Base-by-base conservation (phyloP, 2,113 vertebrate species). In the Rhabdomys dilectus region DNA sequence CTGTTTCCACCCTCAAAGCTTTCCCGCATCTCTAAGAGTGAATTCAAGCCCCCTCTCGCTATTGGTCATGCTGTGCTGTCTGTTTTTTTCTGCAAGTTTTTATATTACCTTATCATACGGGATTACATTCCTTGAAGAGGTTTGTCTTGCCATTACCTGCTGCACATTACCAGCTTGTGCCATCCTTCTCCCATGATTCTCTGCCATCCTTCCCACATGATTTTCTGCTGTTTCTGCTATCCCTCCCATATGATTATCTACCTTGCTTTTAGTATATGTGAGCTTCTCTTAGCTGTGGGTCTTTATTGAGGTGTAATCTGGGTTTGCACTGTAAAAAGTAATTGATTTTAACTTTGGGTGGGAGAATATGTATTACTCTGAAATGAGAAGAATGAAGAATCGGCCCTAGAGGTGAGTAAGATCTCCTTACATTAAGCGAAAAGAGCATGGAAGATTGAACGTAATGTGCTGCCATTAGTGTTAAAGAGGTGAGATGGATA, bases 311-410 rank as follows among this genome's bases (percentile, higher is more conserved):
- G 5, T 62, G 6, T 72, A 76, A n/a, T 76, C 51, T 89, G n/a
- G 11, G 42, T 77, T 93, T 96, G 75, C 60, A 21, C 56, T 88
- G 1, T 87, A 80, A 80, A 56, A 53, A 62, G 45, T 73, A 34
- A 77, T 53, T 42, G 56, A 42, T 93, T 89, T 93, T 68, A 78
- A 95, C 92, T 95, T 85, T 84, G 88, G 86, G 42, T 19, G 42
- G 58, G 39, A 88, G 51, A 53, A 58, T 85, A n/a, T 21, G 2
- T 80, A 70, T 85, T 26, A 60, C 82, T 42, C 15, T 89, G 58
- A 84, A 92, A 60, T 12, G 17, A 19, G 73, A n/a, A 88, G 60
- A 48, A 68, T 73, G 66, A 93, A 96, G 53, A 91, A 48, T 26
- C 8, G 66, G 29, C 82, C 91, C 7, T 72, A 2, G 96, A 16